Percentiles rank a stretch among this genome's conserved stretches.
These are phyloP conservation scores for Troides helena DNA, from an alignment of 2,888 invertebrate species.

Conservation along the genomic window DNA sequence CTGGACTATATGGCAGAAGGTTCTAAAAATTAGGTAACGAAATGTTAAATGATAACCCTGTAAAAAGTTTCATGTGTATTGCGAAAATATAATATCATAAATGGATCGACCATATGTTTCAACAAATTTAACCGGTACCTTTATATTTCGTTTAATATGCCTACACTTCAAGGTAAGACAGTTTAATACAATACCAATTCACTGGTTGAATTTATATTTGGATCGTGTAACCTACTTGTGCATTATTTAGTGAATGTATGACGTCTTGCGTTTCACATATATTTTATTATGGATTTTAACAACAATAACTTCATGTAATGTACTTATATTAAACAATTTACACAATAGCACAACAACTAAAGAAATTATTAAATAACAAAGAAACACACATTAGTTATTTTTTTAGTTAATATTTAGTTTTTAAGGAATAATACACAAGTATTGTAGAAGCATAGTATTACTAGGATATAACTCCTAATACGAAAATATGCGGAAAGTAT, in stretches of 20 bases:
- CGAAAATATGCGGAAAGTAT: too few relatives aligned
- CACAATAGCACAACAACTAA: too few relatives aligned
- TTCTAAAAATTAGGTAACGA: background rate
- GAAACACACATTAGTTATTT: too few relatives aligned
- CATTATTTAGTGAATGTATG: background rate
- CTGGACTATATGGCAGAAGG: too few relatives aligned
- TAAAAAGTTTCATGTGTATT: background rate
- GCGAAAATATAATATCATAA: conserved; percentile 18
- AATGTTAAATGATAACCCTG: background rate
- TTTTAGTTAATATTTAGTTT: too few relatives aligned
- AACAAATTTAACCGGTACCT: conserved; percentile 10
- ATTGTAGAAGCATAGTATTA: too few relatives aligned
- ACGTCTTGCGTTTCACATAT: background rate
- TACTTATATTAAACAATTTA: too few relatives aligned
- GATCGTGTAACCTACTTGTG: background rate
- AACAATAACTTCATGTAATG: too few relatives aligned
- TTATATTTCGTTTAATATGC: conserved; percentile 19
- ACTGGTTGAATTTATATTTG: background rate
- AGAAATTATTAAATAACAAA: too few relatives aligned
- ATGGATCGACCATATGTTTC: conserved; percentile 19
- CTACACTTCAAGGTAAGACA: conserved; percentile 19
- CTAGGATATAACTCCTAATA: too few relatives aligned
- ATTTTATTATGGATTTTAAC: too few relatives aligned
- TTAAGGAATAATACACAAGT: too few relatives aligned
- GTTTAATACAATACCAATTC: conserved; percentile 7